phyloP scores from a whole-genome alignment of 2,888 invertebrate species.

The Mystacides longicornis region DNA sequence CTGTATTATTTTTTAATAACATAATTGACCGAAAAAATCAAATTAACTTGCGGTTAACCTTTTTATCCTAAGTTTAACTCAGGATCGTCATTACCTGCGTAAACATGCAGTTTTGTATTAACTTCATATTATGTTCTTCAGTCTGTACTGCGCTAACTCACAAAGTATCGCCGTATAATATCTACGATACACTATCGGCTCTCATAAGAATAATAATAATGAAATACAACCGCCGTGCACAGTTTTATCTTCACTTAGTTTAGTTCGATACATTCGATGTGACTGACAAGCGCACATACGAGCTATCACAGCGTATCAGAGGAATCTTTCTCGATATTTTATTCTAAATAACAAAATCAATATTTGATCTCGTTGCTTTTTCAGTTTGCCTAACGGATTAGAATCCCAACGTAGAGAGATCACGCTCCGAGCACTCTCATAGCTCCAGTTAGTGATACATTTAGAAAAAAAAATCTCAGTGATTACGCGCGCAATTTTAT shows the following conservation, averaged over 20 bases:
- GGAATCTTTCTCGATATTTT: not conserved
- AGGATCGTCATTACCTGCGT: no score
- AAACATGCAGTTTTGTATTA: no score
- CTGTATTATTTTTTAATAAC: no score
- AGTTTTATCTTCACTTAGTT: conserved; percentile 7
- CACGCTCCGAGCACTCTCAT: not conserved
- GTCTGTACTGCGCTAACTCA: no score
- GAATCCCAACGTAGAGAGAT: not conserved
- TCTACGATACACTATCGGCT: no score
- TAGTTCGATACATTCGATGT: conserved; percentile 15
- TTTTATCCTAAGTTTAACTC: no score
- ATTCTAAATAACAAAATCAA: not conserved
- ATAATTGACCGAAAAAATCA: no score
- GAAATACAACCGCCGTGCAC: not conserved
- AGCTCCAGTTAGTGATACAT: no score
- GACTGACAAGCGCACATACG: conserved; percentile 14
- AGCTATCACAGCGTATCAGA: not conserved
- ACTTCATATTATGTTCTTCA: no score
- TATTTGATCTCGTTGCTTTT: not conserved
- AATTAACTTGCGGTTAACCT: no score
- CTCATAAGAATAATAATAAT: not conserved
- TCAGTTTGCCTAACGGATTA: not conserved
- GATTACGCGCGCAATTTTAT: not conserved
- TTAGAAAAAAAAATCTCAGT: no score
- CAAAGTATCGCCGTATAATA: no score